These are phyloP conservation scores for Heliconius melpomene DNA, from an alignment of 1,140 invertebrate species.

Conservation along the genomic window DNA sequence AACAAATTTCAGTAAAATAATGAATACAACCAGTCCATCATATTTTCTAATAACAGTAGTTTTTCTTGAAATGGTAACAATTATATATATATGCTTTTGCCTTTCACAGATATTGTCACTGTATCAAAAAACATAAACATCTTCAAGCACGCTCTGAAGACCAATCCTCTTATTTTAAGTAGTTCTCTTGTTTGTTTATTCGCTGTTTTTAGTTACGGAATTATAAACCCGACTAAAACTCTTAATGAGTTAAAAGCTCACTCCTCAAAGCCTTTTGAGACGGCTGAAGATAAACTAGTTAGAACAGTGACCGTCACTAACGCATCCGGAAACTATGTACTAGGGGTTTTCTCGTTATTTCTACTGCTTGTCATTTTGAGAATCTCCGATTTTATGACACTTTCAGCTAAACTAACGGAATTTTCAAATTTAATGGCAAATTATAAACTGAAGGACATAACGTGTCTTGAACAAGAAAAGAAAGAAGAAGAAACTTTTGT, in stretches of 20 bases:
- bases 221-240: constrained; percentile 50
- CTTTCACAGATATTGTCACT: constrained; percentile 49
- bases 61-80: constrained; percentile 54
- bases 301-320: constrained; percentile 48
- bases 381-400: constrained; percentile 54
- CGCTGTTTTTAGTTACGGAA: constrained; percentile 46
- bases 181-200: constrained; percentile 40
- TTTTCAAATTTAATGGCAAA: constrained; percentile 60
- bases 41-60: constrained; percentile 47
- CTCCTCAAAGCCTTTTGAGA: constrained; percentile 34
- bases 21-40: constrained; percentile 29
- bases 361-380: constrained; percentile 52
- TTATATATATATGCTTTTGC: constrained; percentile 50
- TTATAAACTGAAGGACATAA: constrained; percentile 56
- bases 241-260: constrained; percentile 43
- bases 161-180: constrained; percentile 23
- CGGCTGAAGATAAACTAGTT: constrained; percentile 47
- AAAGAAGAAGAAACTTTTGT: constrained; percentile 33
- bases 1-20: neutral
- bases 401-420: constrained; percentile 63
- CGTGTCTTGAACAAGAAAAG: constrained; percentile 35
- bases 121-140: constrained; percentile 50
- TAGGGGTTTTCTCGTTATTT: constrained; percentile 59
- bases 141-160: constrained; percentile 31
- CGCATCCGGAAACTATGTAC: constrained; percentile 57